A percentile compares a stretch with the other conserved stretches of the same genome.
Evolutionary conservation across 2,797 vertebrate species (phyloP).

Genomic region (Mormyrops attenuatus): DNA sequence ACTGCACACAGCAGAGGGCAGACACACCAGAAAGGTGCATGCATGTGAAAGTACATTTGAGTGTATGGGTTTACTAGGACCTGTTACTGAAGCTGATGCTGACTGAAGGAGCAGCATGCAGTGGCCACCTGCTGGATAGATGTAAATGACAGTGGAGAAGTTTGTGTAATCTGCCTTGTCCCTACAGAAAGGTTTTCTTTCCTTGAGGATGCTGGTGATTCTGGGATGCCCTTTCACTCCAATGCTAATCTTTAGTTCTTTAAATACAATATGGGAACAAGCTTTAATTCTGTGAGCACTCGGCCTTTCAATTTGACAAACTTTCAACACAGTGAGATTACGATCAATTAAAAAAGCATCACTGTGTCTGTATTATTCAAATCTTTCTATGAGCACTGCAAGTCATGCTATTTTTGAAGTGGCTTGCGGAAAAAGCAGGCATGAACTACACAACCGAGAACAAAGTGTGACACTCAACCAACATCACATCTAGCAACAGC

Average conservation of each 20-base stretch:
- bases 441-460: background rate
- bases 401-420: background rate
- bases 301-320: background rate
- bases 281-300: background rate
- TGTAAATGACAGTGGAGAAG: background rate
- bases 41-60: background rate
- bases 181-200: constrained; percentile 20
- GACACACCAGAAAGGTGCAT: background rate
- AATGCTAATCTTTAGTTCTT: background rate
- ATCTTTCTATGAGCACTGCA: background rate
- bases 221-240: background rate
- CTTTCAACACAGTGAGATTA: background rate
- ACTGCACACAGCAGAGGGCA: background rate
- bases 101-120: background rate
- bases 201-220: background rate
- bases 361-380: background rate
- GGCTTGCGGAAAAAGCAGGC: background rate
- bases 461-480: background rate
- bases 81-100: background rate
- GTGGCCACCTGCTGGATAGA: constrained; percentile 6
- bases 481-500: background rate
- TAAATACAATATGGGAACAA: background rate
- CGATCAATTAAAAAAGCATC: background rate
- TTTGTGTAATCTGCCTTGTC: background rate
- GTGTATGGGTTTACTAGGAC: background rate